Conservation (phyloP, 2,113 vertebrate genomes). For the Pyxicephalus adspersus region DNA sequence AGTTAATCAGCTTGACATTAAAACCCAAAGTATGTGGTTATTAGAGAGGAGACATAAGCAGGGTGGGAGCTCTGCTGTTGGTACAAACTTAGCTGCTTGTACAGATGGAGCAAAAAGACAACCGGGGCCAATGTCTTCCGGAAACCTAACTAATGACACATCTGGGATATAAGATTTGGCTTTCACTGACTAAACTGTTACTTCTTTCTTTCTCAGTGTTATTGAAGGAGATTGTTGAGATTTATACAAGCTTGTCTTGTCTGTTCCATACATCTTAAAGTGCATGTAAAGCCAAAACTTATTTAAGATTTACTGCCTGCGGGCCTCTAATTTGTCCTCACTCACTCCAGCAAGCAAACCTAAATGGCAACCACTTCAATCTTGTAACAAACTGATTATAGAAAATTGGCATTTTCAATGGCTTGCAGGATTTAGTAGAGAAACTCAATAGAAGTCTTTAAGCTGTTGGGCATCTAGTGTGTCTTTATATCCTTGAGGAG, state of each 20-base stretch:
- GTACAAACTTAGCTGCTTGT: slow-evolving; percentile 32
- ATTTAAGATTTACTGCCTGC: no score
- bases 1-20: slow-evolving; percentile 21
- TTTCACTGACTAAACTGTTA: slow-evolving; percentile 4
- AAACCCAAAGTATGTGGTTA: not conserved
- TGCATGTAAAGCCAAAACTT: no score
- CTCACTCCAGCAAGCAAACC: no score
- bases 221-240: slow-evolving; percentile 16
- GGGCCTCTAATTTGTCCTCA: no score
- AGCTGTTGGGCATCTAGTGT: no score
- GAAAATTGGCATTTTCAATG: no score
- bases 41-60: not conserved
- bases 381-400: no score
- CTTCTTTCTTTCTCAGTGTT: slow-evolving; percentile 16
- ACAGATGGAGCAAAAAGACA: slow-evolving; percentile 33
- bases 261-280: not conserved
- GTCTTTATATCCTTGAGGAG: no score
- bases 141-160: slow-evolving; percentile 17
- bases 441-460: no score
- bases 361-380: no score
- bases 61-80: slow-evolving; percentile 19
- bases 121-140: slow-evolving; percentile 21
- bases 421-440: no score
- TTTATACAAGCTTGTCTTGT: not conserved
- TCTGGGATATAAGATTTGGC: slow-evolving; percentile 13